Percentiles rank a stretch among this genome's conserved stretches.
Evolutionary conservation across 2,888 invertebrate genomes (phyloP).

Genomic region (Pristionchus japonicus): DNA sequence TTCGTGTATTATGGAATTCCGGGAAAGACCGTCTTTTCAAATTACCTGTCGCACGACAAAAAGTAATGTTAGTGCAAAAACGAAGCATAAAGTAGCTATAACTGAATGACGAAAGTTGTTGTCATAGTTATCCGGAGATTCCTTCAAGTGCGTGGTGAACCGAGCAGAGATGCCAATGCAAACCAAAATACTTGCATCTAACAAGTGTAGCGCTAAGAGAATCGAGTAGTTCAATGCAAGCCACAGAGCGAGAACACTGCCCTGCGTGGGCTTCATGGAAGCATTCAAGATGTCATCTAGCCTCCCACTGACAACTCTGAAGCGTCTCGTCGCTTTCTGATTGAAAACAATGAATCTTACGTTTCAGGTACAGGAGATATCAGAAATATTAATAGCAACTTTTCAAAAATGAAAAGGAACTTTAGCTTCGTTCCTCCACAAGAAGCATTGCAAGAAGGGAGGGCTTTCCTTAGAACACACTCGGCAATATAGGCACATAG

Average conservation of each 20-base stretch:
- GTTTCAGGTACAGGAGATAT: background rate
- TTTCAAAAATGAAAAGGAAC: background rate
- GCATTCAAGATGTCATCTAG: background rate
- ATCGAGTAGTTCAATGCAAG: background rate
- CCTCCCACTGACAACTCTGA: background rate
- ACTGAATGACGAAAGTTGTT: background rate
- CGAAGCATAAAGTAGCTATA: background rate
- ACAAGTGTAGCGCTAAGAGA: background rate
- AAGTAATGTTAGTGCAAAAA: background rate
- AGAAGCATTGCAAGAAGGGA: background rate
- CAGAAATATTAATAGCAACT: background rate
- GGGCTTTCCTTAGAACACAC: background rate
- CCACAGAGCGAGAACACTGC: conserved; percentile 22
- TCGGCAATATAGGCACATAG: background rate
- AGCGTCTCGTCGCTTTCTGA: too few species aligned
- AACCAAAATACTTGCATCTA: background rate
- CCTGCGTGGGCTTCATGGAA: background rate
- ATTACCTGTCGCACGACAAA: background rate
- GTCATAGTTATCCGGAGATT: background rate
- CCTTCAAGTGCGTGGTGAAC: background rate
- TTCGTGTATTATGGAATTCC: background rate
- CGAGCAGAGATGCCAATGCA: background rate
- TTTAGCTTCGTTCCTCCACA: background rate
- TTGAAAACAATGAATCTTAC: too few species aligned
- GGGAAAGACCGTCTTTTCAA: background rate